phyloP scores from a whole-genome alignment of 2,888 invertebrate genomes.

The Holacanthella duospinosa region DNA sequence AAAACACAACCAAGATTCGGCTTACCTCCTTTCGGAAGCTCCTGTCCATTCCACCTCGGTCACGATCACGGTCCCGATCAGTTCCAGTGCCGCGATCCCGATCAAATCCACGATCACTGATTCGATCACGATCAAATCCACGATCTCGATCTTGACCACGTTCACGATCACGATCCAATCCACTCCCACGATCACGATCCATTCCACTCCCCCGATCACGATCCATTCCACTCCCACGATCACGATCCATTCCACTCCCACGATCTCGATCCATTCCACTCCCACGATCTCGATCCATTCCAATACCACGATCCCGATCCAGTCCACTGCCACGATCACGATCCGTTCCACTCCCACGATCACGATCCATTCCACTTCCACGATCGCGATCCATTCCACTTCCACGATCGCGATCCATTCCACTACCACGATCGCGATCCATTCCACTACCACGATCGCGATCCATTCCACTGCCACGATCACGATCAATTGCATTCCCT shows the following conservation, averaged over 20 bases:
- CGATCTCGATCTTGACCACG: conserved; percentile 16
- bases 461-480: conserved; percentile 16
- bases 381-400: conserved; percentile 2
- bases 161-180: conserved; percentile 18
- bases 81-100: conserved; percentile 10
- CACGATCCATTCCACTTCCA: neutral
- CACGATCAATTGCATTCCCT: conserved; percentile 23
- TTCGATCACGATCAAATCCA: neutral
- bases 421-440: conserved; percentile 5
- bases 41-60: too few species aligned
- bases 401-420: conserved; percentile 6
- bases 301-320: conserved; percentile 5
- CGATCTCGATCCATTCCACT: conserved; percentile 3
- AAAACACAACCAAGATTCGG: too few species aligned
- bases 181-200: conserved; percentile 8
- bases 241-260: conserved; percentile 1
- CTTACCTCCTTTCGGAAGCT: neutral
- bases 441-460: conserved; percentile 23
- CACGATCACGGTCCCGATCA: too few species aligned
- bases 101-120: conserved; percentile 8
- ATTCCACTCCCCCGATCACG: conserved; percentile 6
- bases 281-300: conserved; percentile 5
- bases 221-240: conserved; percentile 8
- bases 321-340: conserved; percentile 13
- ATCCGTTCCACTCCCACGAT: conserved; percentile 16